Conservation (phyloP, 2,888 invertebrate species). For the Hemithea aestivaria region DNA sequence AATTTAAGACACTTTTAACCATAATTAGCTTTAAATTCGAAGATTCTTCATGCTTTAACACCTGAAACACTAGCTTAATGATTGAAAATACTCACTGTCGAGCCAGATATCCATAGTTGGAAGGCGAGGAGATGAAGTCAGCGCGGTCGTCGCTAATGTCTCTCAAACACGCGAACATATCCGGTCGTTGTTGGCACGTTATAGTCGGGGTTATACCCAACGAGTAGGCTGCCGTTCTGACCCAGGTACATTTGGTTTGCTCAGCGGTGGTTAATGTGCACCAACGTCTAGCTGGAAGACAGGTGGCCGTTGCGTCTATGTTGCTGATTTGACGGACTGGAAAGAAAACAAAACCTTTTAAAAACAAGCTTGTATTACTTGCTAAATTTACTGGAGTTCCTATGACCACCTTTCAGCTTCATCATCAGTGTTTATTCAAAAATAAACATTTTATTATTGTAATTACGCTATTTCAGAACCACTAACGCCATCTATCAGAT, state of each 20-base stretch:
- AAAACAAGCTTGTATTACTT: too few species aligned
- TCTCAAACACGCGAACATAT: slow-evolving; percentile 74
- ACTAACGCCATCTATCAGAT: too few species aligned
- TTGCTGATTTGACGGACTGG: slow-evolving; percentile 52
- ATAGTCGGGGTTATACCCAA: slow-evolving; percentile 81
- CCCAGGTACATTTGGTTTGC: slow-evolving; percentile 80
- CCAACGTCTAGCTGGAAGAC: slow-evolving; percentile 75
- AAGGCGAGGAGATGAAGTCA: slow-evolving; percentile 80
- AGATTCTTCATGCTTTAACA: too few species aligned
- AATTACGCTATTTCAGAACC: too few species aligned
- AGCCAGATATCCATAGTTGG: slow-evolving; percentile 82
- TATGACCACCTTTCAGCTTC: too few species aligned
- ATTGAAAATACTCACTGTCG: slow-evolving; percentile 82
- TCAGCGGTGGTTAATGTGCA: slow-evolving; percentile 78
- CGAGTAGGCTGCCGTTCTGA: slow-evolving; percentile 72
- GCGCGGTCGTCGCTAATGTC: slow-evolving; percentile 69
- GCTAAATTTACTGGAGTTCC: too few species aligned
- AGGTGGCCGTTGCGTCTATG: slow-evolving; percentile 42
- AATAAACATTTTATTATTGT: too few species aligned
- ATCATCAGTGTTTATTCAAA: too few species aligned
- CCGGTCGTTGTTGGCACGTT: slow-evolving; percentile 65
- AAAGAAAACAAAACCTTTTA: not conserved
- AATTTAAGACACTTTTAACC: too few species aligned
- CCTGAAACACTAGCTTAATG: too few species aligned
- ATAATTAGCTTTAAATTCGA: too few species aligned